Conservation (phyloP, 2,888 invertebrate species). For the Polyploca ridens region DNA sequence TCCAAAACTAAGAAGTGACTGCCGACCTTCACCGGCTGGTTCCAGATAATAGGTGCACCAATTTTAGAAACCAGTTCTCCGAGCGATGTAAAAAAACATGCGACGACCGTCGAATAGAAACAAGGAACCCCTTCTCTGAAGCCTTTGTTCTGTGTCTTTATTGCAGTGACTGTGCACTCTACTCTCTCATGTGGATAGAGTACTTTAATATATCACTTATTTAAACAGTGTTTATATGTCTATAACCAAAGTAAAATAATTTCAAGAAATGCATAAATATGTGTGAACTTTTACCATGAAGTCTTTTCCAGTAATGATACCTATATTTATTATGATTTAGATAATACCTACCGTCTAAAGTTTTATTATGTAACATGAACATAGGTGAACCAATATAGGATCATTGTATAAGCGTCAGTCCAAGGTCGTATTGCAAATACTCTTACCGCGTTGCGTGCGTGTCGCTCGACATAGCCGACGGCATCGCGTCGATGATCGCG, state of each 20-base stretch:
- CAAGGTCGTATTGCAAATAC: slow-evolving; percentile 68
- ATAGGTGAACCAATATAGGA: not conserved
- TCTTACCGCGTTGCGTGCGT: slow-evolving; percentile 53
- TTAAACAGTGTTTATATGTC: too few relatives aligned
- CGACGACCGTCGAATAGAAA: slow-evolving; percentile 65
- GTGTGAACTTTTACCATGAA: too few relatives aligned
- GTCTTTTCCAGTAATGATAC: too few relatives aligned
- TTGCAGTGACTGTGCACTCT: slow-evolving; percentile 36
- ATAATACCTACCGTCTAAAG: too few relatives aligned
- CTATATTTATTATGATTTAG: too few relatives aligned
- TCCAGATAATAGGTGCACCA: slow-evolving; percentile 81
- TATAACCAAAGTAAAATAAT: too few relatives aligned
- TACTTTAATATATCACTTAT: too few relatives aligned
- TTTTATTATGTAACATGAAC: not conserved
- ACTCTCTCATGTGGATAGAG: slow-evolving; percentile 7
- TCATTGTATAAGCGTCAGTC: slow-evolving; percentile 25
- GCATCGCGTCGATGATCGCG: slow-evolving; percentile 58
- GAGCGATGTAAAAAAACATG: slow-evolving; percentile 61
- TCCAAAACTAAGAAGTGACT: slow-evolving; percentile 73
- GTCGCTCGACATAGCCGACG: slow-evolving; percentile 60
- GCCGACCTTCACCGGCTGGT: slow-evolving; percentile 76
- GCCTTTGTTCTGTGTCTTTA: slow-evolving; percentile 61
- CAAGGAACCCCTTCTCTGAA: slow-evolving; percentile 62
- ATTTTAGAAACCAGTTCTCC: slow-evolving; percentile 79
- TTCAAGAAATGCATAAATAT: too few relatives aligned